Evolutionary conservation across 1,140 invertebrate genomes (phyloP), one percentile per base, ranked within the genome.

Genomic region (Whitmania pigra): DNA sequence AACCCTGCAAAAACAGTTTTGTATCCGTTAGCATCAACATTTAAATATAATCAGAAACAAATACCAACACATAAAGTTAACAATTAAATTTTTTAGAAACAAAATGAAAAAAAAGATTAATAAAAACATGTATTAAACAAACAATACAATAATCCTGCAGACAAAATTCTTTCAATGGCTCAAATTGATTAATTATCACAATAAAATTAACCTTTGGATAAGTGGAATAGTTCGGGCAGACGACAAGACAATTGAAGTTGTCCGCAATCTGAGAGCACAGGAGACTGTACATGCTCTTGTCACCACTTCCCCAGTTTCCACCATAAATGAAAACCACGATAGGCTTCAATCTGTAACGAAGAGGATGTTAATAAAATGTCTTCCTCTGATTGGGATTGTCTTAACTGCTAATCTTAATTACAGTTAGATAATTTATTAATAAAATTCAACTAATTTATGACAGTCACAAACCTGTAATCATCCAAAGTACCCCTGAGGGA

Each of bases 281-380:
- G 18, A 78, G 71, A 11, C 79, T 77, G 74, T 80, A 82, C 77
- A 80, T 80, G 27, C 72, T 77, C 71, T 81, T 81, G 72, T 80
- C 77, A 29, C 80, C 80, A 22, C 77, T 76, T 17, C 77, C 73
- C 80, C 80, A 82, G 0, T 78, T 73, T 25, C 80, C 80, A 53
- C 80, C 80, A 76, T 77, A 80, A 13, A 80, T 72, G 77, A 80
- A 82, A 18, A 82, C 73, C 2, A 81, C 75, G 55, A 81, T 77
- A 27, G 80, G 80, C 18, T 63, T 63, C 57, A 63, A 31, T 15
- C 22, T 22, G 31, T 6, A 36, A 36, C 31, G 31, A 36, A 36
- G 6, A 36, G 31, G 31, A 18, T 72, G 60, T 18, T 31, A 29
- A 36, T 6, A 36, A 36, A 36, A 36, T 36, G 2, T 36, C 31